Evolutionary conservation across 2,113 vertebrate species (phyloP), one percentile per base, ranked within the genome.

Genomic region (Andinoacara biseriatus): DNA sequence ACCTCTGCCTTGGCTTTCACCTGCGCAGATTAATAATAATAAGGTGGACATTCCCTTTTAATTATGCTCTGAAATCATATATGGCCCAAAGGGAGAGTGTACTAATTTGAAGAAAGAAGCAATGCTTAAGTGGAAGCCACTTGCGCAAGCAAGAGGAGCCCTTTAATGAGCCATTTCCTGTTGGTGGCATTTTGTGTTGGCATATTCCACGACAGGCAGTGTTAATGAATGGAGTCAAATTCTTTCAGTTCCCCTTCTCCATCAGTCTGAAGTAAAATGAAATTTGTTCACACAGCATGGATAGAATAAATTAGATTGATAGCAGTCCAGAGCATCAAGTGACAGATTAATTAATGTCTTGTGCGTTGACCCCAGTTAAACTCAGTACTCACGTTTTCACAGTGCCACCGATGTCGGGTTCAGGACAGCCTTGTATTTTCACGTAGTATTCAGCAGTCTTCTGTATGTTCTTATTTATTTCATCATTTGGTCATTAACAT

Each of bases 161-260:
- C 80, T 80, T 84, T 11, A 67, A 35, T 54, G 69, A 92, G 83
- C 83, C 74, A 83, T 81, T 83, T 91, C 80, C 84, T 92, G 80
- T 91, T 82, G 60, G 62, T 86, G 29, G 40, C 69, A 35, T 91
- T 91, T 35, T 76, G 89, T 24, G 65, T 24, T 57, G 90, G 89
- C 58, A 91, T 82, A 43, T 83, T 72, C 74, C 63, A 87, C 3
- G 63, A 80, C 65, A 83, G 63, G 59, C 89, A 75, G 35, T 86
- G 89, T 57, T 88, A 58, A 85, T 86, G 56, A 54, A 88, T 86
- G 54, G n/a, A 72, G n/a, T 86, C 87, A 29, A 4, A 5, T n/a
- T 86, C 59, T 76, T 87, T 81, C 35, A 89, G 7, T 35, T 90
- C 67, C 1, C 18, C 22, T 3, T 91, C 82, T 82, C 74, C 80